Evolutionary conservation across 2,888 invertebrate species (phyloP).

Genomic region (Lasioglossum calceatum): DNA sequence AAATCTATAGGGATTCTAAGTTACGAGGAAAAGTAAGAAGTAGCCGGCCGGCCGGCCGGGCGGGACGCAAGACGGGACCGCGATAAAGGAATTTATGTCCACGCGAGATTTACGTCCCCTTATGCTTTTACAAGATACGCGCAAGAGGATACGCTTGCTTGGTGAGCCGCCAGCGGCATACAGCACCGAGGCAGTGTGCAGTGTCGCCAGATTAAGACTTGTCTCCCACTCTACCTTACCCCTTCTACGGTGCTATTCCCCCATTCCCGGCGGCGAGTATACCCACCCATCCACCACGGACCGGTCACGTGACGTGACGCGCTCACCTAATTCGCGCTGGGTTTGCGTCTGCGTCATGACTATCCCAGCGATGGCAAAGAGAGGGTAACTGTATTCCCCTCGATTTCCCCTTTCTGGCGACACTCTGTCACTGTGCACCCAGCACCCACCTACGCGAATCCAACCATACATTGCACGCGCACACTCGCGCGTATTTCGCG

Average conservation of each 20-base stretch:
- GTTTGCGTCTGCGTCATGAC: too few species aligned
- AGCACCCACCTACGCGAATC: neutral
- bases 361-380: too few species aligned
- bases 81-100: constrained; percentile 80
- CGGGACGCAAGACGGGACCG: constrained; percentile 66
- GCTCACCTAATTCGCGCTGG: too few species aligned
- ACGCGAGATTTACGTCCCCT: constrained; percentile 77
- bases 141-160: constrained; percentile 45
- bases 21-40: constrained; percentile 66
- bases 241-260: too few species aligned
- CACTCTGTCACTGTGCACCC: neutral
- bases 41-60: constrained; percentile 25
- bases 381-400: too few species aligned
- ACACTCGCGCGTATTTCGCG: neutral
- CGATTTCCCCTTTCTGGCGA: too few species aligned
- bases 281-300: too few species aligned
- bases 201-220: too few species aligned
- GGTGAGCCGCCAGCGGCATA: constrained; percentile 22
- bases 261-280: too few species aligned
- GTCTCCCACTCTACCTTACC: too few species aligned
- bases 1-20: constrained; percentile 49
- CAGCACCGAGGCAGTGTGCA: constrained; percentile 19
- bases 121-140: constrained; percentile 70
- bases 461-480: neutral
- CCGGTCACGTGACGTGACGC: too few species aligned